Evolutionary conservation across 2,888 invertebrate genomes (phyloP).

Genomic region (Girardia tigrina): DNA sequence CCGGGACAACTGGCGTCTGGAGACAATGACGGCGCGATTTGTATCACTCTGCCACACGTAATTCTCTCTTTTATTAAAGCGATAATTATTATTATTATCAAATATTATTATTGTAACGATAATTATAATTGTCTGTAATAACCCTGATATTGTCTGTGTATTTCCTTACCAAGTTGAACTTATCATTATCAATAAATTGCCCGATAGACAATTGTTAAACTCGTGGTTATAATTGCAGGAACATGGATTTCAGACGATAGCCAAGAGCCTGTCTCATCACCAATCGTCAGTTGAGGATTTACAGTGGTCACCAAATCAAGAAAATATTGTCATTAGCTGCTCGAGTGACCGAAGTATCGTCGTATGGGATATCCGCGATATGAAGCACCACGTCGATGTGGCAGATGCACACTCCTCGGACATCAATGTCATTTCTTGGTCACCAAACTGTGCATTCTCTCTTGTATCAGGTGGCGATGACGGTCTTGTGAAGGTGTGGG

Average conservation of each 20-base stretch:
- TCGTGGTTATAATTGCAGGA: not conserved
- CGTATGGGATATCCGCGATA: constrained; percentile 82
- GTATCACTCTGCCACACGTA: constrained; percentile 73
- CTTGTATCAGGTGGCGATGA: constrained; percentile 91
- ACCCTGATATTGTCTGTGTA: too few relatives aligned
- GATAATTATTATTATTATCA: too few relatives aligned
- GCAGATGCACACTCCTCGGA: constrained; percentile 74
- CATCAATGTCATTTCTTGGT: constrained; percentile 95
- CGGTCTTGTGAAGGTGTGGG: constrained; percentile 83
- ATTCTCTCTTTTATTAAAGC: constrained; percentile 50
- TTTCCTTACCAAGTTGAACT: too few relatives aligned
- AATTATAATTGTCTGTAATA: too few relatives aligned
- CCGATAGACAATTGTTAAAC: too few relatives aligned
- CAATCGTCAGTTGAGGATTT: constrained; percentile 85
- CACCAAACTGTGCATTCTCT: constrained; percentile 67
- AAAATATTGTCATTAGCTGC: constrained; percentile 56
- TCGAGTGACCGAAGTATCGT: constrained; percentile 59
- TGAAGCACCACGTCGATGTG: constrained; percentile 70
- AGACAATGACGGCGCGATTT: constrained; percentile 79
- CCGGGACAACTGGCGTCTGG: constrained; percentile 66
- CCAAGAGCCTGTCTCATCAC: constrained; percentile 72
- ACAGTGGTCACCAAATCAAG: constrained; percentile 94
- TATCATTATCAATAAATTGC: too few relatives aligned
- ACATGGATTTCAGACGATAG: constrained; percentile 71
- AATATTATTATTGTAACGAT: too few relatives aligned